These are phyloP conservation scores for Poecilia wingei DNA, from an alignment of 2,797 vertebrate species.

Conservation along the genomic window DNA sequence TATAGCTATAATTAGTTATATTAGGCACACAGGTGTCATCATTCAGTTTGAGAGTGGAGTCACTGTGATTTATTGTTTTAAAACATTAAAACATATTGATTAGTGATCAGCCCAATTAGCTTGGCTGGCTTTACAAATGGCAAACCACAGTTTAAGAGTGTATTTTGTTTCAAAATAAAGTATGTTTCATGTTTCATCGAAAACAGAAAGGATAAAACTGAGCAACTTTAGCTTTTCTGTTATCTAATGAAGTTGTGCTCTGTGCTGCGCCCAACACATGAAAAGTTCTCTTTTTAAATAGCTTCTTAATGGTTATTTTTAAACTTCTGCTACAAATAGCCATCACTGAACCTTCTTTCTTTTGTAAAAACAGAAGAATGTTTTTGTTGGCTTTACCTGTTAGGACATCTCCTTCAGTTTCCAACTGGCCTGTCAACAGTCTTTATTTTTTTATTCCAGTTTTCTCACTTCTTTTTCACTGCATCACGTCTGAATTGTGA, in stretches of 20 bases:
- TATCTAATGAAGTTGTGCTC: background rate
- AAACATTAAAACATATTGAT: too few species aligned
- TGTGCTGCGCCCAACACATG: background rate
- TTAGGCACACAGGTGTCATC: too few species aligned
- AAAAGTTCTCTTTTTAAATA: background rate
- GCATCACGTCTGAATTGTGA: background rate
- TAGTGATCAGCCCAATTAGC: background rate
- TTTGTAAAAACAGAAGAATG: background rate
- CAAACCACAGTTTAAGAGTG: background rate
- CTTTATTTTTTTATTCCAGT: background rate
- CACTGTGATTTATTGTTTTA: too few species aligned
- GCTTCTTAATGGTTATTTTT: background rate
- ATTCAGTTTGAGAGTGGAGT: too few species aligned
- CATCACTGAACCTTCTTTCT: background rate
- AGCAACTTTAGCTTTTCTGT: too few species aligned
- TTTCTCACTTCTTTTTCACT: background rate
- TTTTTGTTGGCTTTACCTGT: background rate
- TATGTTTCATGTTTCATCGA: too few species aligned
- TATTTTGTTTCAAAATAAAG: too few species aligned
- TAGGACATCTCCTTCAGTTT: background rate
- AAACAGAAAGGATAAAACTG: too few species aligned
- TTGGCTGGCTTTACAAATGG: background rate
- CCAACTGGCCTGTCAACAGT: background rate
- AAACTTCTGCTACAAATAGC: background rate
- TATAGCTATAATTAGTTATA: too few species aligned